Base-by-base conservation (phyloP, 1,140 invertebrate species). In the Charaxes varanes region DNA sequence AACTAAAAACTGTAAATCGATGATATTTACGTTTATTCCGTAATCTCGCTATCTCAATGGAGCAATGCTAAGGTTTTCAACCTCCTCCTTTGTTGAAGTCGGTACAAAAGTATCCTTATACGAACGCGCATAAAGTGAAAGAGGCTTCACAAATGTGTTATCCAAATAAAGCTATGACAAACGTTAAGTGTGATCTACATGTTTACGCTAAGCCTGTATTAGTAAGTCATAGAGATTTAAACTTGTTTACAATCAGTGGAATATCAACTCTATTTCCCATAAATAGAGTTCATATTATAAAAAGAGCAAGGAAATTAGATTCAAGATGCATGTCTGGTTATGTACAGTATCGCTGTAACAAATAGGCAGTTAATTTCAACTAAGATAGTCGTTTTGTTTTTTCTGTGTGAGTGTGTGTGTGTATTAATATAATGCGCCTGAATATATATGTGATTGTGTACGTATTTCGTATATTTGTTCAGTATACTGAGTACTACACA, bases 331-430 rank as follows among this genome's bases (percentile, higher is more conserved):
- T 13, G 12, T 23, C 15, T 40, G 13, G 19, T 33, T 35, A 38
- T 37, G 43, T 49, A n/a, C 32, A 42, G 41, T 47, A 41, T 45
- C 51, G 55, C 49, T 37, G 49, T 44, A 47, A 59, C 61, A 63
- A 44, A 54, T 34, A 48, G 43, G 37, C 44, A 30, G 36, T 41
- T 55, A 62, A 62, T 59, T 50, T 41, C 58, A 47, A 12, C 33
- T 58, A 18, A 32, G 23, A 16, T 45, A 56, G 62, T 47, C 55
- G 62, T 42, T 64, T 59, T n/a, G n/a, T n/a, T n/a, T n/a, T n/a
- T n/a, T n/a, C n/a, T n/a, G n/a, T n/a, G n/a, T n/a, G n/a, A n/a
- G n/a, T n/a, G n/a, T n/a, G n/a, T n/a, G n/a, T n/a, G n/a, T n/a
- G n/a, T n/a, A n/a, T n/a, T n/a, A n/a, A 37, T 44, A 30, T 34